Percentiles rank a stretch among this genome's conserved stretches.
phyloP scores from a whole-genome alignment of 2,888 invertebrate genomes.

The Fissipunctia ypsillon region DNA sequence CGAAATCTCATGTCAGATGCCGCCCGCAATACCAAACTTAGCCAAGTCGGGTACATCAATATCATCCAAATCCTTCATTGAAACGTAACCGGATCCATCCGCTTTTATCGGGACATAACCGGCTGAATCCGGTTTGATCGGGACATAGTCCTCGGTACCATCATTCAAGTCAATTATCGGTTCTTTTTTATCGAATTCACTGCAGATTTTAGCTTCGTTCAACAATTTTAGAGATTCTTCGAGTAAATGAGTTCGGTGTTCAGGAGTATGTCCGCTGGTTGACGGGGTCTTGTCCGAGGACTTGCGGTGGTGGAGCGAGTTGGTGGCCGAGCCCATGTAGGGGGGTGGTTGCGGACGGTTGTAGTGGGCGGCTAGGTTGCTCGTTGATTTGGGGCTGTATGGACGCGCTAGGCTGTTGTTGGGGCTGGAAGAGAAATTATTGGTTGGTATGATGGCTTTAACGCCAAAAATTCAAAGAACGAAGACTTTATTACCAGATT shows the following conservation, averaged over 20 bases:
- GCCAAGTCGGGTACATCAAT: conserved; percentile 83
- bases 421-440: conserved; percentile 82
- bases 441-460: not conserved
- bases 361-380: conserved; percentile 84
- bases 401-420: conserved; percentile 89
- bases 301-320: conserved; percentile 83
- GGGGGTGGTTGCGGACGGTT: conserved; percentile 89
- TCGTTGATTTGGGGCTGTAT: conserved; percentile 87
- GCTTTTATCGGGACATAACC: conserved; percentile 82
- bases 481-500: not conserved
- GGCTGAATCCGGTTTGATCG: conserved; percentile 64
- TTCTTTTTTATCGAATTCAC: conserved; percentile 81
- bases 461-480: not conserved
- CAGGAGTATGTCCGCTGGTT: conserved; percentile 79
- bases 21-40: conserved; percentile 80
- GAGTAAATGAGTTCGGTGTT: conserved; percentile 81
- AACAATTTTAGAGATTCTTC: conserved; percentile 87
- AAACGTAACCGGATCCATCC: conserved; percentile 65
- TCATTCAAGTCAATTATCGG: conserved; percentile 83
- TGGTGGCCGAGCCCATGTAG: conserved; percentile 82
- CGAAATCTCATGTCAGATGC: conserved; percentile 85
- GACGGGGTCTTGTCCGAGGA: conserved; percentile 76
- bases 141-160: conserved; percentile 86
- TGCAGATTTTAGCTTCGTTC: conserved; percentile 86
- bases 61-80: conserved; percentile 80